Percentiles rank a stretch among this genome's conserved stretches.
Evolutionary conservation across 1,140 invertebrate genomes (phyloP).

Genomic region (Rhopalosiphum padi): DNA sequence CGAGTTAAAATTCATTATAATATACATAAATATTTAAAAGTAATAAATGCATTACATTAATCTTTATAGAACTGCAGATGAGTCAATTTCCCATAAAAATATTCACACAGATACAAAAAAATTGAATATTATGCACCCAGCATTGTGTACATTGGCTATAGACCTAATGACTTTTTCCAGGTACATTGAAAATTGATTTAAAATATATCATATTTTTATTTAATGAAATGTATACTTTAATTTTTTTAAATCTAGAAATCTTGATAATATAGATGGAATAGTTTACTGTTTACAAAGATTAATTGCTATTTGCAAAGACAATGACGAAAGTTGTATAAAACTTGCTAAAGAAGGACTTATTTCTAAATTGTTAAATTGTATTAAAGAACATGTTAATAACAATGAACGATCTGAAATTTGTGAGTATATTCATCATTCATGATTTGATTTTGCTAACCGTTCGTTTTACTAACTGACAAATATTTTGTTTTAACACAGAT

Average conservation of each 20-base stretch:
- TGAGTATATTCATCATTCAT: slow-evolving; percentile 28
- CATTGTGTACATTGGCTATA: slow-evolving; percentile 55
- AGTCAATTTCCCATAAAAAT: slow-evolving; percentile 48
- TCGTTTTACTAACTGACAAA: not conserved
- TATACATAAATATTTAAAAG: not conserved
- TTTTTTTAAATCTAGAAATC: slow-evolving; percentile 42
- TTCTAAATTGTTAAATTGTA: slow-evolving; percentile 52
- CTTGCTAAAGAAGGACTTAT: slow-evolving; percentile 56
- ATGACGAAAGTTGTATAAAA: slow-evolving; percentile 56
- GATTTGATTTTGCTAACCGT: slow-evolving; percentile 26
- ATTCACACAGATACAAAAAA: slow-evolving; percentile 43
- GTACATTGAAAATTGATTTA: slow-evolving; percentile 19
- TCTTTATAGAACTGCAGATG: slow-evolving; percentile 52
- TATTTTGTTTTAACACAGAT: slow-evolving; percentile 63
- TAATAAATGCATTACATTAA: not conserved
- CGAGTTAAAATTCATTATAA: not conserved
- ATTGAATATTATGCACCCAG: slow-evolving; percentile 55
- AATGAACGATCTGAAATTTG: slow-evolving; percentile 36
- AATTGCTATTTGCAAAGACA: slow-evolving; percentile 56
- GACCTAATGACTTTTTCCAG: slow-evolving; percentile 55
- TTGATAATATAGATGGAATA: slow-evolving; percentile 57
- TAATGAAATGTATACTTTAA: not conserved
- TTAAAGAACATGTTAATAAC: slow-evolving; percentile 52
- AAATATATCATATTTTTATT: not conserved
- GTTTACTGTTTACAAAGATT: slow-evolving; percentile 58